Base-by-base conservation (phyloP, 2,113 vertebrate species). In the Lathamus discolor region DNA sequence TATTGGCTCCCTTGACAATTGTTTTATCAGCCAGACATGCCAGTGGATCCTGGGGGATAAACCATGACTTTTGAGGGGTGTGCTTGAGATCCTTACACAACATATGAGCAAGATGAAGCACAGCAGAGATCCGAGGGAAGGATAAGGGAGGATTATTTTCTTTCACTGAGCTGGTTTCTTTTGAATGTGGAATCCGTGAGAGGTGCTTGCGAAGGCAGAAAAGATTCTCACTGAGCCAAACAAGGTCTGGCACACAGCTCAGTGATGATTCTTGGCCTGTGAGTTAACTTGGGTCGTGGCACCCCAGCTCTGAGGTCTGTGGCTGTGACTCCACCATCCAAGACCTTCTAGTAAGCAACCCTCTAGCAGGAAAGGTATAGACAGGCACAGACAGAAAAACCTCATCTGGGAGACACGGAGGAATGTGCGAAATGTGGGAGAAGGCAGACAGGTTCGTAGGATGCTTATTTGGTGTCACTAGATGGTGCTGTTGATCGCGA, bases 401-500 rank as follows among this genome's bases (percentile, higher is more conserved):
- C 37, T 49, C 31, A 25, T 2, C 49, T 28, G 52, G 28, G 31
- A 77, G 25, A 54, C 31, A 25, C 1, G 62, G 28, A 44, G 19
- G 52, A 74, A 29, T 0, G n/a, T 13, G 5, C 2, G 25, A 6
- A 11, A 22, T 5, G 7, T 4, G 25, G 43, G 37, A 6, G 2
- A 13, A 74, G 11, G 55, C 43, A 46, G 57, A 2, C 6, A 70
- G 37, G n/a, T 24, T 2, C 2, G 7, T 2, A 17, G 46, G 68
- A 43, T 43, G 46, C 72, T 29, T 55, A 14, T 57, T 10, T 70
- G 55, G 39, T n/a, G 25, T 88, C 95, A 86, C 93, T 96, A 96
- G 95, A 84, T 95, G 95, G 92, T 88, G 95, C 95, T 96, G 77
- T 94, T 74, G 86, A 82, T 89, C 68, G 23, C 64, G 73, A 75